A percentile compares a stretch with the other conserved stretches of the same genome.
Conservation (phyloP, 2,888 invertebrate genomes). For the Idaea dimidiata region DNA sequence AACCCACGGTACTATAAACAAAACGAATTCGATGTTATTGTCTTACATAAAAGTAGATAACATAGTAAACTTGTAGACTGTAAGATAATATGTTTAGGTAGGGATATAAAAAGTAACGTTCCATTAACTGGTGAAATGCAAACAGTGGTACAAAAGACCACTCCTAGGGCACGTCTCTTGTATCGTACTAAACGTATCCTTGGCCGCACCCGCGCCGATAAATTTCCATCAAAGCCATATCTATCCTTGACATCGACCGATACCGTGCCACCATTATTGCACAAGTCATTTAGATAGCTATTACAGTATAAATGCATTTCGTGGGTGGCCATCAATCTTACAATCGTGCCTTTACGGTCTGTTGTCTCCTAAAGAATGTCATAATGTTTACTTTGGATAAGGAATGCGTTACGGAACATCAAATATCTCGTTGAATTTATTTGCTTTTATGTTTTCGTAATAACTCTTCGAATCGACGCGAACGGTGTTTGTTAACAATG, state of each 20-base stretch:
- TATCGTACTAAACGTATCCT: constrained; percentile 52
- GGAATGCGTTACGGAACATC: constrained; percentile 24
- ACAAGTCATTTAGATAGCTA: constrained; percentile 69
- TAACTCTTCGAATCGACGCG: background rate
- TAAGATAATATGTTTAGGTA: constrained; percentile 36
- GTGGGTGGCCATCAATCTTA: constrained; percentile 62
- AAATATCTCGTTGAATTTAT: constrained; percentile 25
- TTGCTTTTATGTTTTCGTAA: constrained; percentile 20
- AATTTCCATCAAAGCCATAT: constrained; percentile 69
- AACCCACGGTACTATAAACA: background rate
- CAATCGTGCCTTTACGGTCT: constrained; percentile 40
- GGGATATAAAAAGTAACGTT: constrained; percentile 45
- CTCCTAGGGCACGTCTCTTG: constrained; percentile 59
- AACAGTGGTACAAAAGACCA: constrained; percentile 57
- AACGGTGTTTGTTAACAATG: background rate
- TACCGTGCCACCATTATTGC: constrained; percentile 62
- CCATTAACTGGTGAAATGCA: constrained; percentile 65
- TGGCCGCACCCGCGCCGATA: constrained; percentile 65
- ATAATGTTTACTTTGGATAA: constrained; percentile 38
- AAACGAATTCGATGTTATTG: background rate
- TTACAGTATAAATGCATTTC: constrained; percentile 72
- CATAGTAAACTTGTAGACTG: constrained; percentile 7
- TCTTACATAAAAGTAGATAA: background rate
- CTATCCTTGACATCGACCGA: constrained; percentile 70
- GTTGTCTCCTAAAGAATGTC: constrained; percentile 39